Conservation (phyloP, 2,888 invertebrate species). For the Rotaria macrura region DNA sequence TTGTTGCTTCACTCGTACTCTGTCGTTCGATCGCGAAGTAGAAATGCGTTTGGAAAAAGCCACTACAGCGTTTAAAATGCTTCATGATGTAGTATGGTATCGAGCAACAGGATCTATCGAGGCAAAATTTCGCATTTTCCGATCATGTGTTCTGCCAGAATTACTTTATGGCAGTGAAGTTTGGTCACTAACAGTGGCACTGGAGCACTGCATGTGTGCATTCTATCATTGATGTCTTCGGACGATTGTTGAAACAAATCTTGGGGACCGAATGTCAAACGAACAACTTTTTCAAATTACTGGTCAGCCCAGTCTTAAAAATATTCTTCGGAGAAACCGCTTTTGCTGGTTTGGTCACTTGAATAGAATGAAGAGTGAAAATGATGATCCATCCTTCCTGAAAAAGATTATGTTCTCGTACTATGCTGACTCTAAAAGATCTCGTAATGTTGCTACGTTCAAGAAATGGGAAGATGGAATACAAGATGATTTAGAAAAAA, state of each 20-base stretch:
- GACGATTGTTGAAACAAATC: background rate
- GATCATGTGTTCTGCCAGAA: background rate
- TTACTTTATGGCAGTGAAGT: background rate
- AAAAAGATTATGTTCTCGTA: background rate
- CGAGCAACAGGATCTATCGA: background rate
- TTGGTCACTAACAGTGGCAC: background rate
- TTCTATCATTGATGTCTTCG: background rate
- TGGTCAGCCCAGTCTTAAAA: background rate
- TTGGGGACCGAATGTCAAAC: background rate
- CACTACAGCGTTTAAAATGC: background rate
- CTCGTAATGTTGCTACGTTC: background rate
- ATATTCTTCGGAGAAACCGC: background rate
- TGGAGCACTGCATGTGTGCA: background rate
- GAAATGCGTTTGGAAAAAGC: background rate
- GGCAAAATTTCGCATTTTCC: background rate
- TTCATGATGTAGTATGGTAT: background rate
- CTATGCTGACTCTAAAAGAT: background rate
- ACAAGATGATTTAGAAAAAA: background rate
- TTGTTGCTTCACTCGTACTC: background rate
- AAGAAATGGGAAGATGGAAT: background rate
- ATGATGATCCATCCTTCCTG: background rate
- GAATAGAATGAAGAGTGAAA: background rate
- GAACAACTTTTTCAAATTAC: background rate
- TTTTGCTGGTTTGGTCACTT: background rate
- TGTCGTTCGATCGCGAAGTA: background rate